These are phyloP conservation scores for Anagyrus pseudococci DNA, from an alignment of 2,888 invertebrate genomes.

Conservation along the genomic window DNA sequence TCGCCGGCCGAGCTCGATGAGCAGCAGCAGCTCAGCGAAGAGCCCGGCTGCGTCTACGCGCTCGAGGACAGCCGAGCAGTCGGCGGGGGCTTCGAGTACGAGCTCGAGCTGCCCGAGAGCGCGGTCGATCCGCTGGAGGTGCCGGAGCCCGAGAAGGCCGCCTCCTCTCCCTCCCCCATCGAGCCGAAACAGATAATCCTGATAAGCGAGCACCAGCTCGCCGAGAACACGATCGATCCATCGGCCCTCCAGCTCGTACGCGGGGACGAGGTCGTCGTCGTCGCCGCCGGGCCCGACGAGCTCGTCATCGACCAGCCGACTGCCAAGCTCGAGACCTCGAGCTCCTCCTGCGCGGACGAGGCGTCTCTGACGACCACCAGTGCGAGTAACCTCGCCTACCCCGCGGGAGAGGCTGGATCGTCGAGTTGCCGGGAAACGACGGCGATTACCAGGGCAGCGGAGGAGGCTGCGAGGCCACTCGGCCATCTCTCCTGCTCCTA, in stretches of 20 bases:
- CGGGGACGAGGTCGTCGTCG: too few species aligned
- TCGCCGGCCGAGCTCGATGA: conserved; percentile 44
- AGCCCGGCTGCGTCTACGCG: neutral
- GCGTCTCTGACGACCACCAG: conserved; percentile 21
- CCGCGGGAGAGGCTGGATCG: conserved; percentile 8
- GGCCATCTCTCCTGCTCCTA: conserved; percentile 41
- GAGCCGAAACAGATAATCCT: too few species aligned
- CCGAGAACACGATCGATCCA: too few species aligned
- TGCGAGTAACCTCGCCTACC: conserved; percentile 16
- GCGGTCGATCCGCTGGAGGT: neutral
- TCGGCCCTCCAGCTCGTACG: too few species aligned
- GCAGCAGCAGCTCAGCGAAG: neutral
- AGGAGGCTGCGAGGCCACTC: neutral
- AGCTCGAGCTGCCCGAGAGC: conserved; percentile 41
- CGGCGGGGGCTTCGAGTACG: conserved; percentile 47
- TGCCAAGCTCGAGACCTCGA: conserved; percentile 14
- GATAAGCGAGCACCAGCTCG: too few species aligned
- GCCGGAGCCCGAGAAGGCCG: too few species aligned
- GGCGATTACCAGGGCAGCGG: conserved; percentile 4
- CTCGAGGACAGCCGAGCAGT: conserved; percentile 54
- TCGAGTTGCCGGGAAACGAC: conserved; percentile 18
- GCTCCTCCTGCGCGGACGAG: conserved; percentile 30
- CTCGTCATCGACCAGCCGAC: too few species aligned
- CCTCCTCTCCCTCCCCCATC: too few species aligned
- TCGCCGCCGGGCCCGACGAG: too few species aligned